Percentiles rank a stretch among this genome's conserved stretches.
phyloP scores from a whole-genome alignment of 1,140 invertebrate genomes.

The Sminthurides bifidus region DNA sequence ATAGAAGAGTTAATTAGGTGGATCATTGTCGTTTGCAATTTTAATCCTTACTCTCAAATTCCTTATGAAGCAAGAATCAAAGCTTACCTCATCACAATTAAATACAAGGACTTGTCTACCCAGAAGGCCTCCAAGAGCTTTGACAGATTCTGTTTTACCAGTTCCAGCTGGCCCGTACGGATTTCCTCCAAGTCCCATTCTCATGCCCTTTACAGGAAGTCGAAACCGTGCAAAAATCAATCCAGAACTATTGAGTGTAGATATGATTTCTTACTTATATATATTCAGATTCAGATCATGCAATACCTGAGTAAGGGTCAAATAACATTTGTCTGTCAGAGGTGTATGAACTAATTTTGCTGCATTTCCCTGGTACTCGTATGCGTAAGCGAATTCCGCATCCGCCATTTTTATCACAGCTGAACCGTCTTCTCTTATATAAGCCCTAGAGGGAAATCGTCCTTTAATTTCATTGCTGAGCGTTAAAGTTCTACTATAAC shows the following conservation, averaged over 20 bases:
- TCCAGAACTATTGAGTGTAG: no score
- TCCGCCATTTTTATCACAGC: slow-evolving; percentile 55
- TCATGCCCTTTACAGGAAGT: slow-evolving; percentile 60
- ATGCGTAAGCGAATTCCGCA: slow-evolving; percentile 87
- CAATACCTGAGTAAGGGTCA: slow-evolving; percentile 79
- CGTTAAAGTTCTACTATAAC: no score
- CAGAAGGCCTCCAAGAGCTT: slow-evolving; percentile 77
- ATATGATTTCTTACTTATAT: slow-evolving; percentile 2
- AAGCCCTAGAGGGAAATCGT: slow-evolving; percentile 37
- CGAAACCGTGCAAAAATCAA: no score
- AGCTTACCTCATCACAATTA: slow-evolving; percentile 86
- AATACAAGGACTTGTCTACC: slow-evolving; percentile 90
- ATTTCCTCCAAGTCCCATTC: slow-evolving; percentile 92
- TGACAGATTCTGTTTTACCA: slow-evolving; percentile 95
- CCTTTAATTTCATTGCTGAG: no score
- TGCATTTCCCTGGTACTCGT: slow-evolving; percentile 91
- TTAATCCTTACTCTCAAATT: background rate
- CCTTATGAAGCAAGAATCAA: background rate
- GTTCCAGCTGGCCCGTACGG: slow-evolving; percentile 98
- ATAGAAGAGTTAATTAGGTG: background rate
- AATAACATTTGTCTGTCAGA: slow-evolving; percentile 88
- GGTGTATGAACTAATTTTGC: slow-evolving; percentile 84
- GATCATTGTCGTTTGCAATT: background rate
- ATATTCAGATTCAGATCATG: background rate
- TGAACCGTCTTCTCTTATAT: slow-evolving; percentile 39